Evolutionary conservation across 2,113 vertebrate genomes (phyloP), one percentile per base, ranked within the genome.

Genomic region (Diphyllodes magnificus): DNA sequence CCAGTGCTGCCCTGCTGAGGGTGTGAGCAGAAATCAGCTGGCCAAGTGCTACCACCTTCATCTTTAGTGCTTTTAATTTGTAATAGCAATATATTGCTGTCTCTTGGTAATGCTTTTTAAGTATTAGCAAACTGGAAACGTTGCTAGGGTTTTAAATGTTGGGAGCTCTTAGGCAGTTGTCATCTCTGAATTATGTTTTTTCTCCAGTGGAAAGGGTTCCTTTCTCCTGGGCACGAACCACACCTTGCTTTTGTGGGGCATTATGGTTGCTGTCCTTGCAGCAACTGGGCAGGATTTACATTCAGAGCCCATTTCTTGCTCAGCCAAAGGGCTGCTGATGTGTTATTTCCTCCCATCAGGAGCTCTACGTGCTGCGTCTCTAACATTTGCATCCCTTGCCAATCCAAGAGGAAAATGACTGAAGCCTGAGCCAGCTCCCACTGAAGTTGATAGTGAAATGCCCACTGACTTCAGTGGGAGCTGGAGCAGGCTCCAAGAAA

Each of bases 321-420:
- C 73, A 49, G 79, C 93, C 72, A 31, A 73, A 76, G 76, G 63
- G 79, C 60, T 75, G 86, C 17, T 59, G 85, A 33, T 71, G 75
- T 93, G 86, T 90, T 71, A 93, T 88, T 96, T 94, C 79, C 88
- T 95, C 80, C 92, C 85, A 61, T 57, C 53, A 28, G 90, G 93
- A 86, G 75, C 79, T 75, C 79, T 28, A 2, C 24, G 0, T 80
- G 79, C 88, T 78, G 51, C 1, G 14, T 90, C 93, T 82, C 47
- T 54, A 90, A 75, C 23, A 2, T 95, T 93, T 88, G 68, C 93
- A 76, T 95, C 82, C 90, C 64, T 77, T 90, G 93, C 94, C 90
- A 94, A 69, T 88, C 94, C 92, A 90, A 92, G 88, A 70, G 90
- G 90, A 96, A 96, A 97, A 94, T 69, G 80, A 81, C 56, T 28